These are phyloP conservation scores for Mimumesa dahlbomi DNA, from an alignment of 2,888 invertebrate species.

Conservation along the genomic window DNA sequence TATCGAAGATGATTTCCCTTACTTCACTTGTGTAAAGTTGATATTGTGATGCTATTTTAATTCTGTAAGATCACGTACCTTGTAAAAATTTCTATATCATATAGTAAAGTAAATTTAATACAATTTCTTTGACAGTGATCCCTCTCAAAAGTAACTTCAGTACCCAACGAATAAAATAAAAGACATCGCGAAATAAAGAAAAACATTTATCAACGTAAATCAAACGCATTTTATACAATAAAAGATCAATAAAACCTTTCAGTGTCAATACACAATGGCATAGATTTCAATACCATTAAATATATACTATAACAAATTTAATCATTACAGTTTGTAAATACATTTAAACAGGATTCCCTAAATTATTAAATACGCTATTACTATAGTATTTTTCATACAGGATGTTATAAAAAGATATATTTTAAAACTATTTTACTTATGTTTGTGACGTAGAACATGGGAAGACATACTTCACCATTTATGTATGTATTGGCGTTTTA, in stretches of 20 bases:
- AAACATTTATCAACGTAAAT: too few species aligned
- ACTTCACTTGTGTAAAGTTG: conserved; percentile 50
- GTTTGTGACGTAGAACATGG: conserved; percentile 55
- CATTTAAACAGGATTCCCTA: conserved; percentile 48
- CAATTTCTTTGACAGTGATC: conserved; percentile 13
- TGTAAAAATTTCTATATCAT: conserved; percentile 59
- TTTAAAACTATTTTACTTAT: conserved; percentile 45
- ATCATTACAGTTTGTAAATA: conserved; percentile 46
- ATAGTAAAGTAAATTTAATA: conserved; percentile 59
- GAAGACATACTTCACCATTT: conserved; percentile 60
- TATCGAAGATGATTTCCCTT: conserved; percentile 60
- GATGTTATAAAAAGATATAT: conserved; percentile 66
- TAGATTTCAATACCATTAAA: conserved; percentile 17
- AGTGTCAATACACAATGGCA: neutral
- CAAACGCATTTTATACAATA: neutral
- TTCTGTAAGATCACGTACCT: conserved; percentile 37
- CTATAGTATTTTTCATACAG: conserved; percentile 51
- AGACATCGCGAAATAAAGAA: too few species aligned
- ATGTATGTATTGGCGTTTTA: conserved; percentile 43
- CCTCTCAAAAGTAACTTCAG: conserved; percentile 7
- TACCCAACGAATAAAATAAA: conserved; percentile 9
- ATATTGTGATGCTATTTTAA: conserved; percentile 52
- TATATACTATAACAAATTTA: conserved; percentile 58
- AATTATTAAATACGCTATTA: conserved; percentile 49
- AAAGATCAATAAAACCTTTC: neutral